These are phyloP conservation scores for Emydura subglobosa DNA, from an alignment of 2,113 vertebrate species.

Conservation along the genomic window DNA sequence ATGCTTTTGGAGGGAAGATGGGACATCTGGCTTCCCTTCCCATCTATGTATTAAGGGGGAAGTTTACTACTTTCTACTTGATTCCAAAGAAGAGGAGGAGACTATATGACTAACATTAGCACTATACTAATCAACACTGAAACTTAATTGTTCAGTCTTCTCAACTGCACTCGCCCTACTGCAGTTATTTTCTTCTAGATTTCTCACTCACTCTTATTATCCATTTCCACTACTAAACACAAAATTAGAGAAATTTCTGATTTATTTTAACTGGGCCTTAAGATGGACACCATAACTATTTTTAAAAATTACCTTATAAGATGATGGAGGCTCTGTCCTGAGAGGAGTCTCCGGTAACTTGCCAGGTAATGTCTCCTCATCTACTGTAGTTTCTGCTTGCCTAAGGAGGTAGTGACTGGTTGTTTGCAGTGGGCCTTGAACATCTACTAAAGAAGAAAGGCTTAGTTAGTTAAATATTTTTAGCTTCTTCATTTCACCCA, in stretches of 20 bases:
- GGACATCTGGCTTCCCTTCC: background rate
- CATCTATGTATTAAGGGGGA: background rate
- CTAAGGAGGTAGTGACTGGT: conserved; percentile 90
- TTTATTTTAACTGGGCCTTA: background rate
- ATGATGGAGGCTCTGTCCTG: conserved; percentile 85
- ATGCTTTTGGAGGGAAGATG: background rate
- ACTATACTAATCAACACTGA: background rate
- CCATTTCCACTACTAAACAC: background rate
- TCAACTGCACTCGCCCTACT: background rate
- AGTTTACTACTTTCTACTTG: background rate
- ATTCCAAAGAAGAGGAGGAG: background rate
- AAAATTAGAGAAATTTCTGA: background rate
- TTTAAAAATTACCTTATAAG: conserved; percentile 86
- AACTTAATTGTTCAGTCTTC: background rate
- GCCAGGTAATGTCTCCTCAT: conserved; percentile 89
- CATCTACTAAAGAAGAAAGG: conserved; percentile 69
- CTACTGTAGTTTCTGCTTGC: conserved; percentile 90
- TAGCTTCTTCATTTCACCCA: background rate
- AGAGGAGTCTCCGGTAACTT: conserved; percentile 94
- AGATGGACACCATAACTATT: background rate
- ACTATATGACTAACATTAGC: background rate
- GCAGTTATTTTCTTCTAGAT: background rate
- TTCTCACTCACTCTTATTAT: background rate
- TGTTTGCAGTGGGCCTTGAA: conserved; percentile 86
- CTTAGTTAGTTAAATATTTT: background rate